Evolutionary conservation across 2,113 vertebrate species (phyloP).

Genomic region (Hypocryptadius cinnamomeus): DNA sequence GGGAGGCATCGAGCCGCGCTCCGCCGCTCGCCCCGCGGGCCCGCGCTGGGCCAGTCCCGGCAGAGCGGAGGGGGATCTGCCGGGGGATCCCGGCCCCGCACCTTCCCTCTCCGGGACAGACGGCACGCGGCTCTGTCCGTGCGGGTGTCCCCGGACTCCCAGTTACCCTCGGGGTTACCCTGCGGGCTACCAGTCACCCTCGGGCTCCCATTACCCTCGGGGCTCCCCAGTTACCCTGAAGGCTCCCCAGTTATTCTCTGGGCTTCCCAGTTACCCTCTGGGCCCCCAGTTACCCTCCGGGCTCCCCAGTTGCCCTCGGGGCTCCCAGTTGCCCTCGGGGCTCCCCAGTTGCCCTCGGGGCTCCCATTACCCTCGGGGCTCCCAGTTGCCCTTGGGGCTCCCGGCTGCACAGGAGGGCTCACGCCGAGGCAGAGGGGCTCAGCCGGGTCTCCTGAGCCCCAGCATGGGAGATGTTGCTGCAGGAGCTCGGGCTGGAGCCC

Average conservation of each 20-base stretch:
- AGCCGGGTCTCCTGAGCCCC: not conserved
- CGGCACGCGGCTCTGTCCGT: not conserved
- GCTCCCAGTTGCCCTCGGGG: too few relatives aligned
- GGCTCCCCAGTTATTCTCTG: too few relatives aligned
- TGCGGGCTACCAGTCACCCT: too few relatives aligned
- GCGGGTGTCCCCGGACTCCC: not conserved
- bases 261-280: too few relatives aligned
- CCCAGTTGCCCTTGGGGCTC: too few relatives aligned
- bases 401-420: rapidly evolving
- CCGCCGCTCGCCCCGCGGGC: not conserved
- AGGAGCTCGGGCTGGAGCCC: not conserved
- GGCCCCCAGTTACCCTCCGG: too few relatives aligned
- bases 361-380: too few relatives aligned
- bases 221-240: too few relatives aligned
- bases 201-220: too few relatives aligned
- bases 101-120: not conserved
- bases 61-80: rapidly evolving
- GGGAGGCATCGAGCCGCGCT: not conserved
- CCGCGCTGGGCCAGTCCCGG: not conserved
- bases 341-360: too few relatives aligned
- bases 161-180: too few relatives aligned
- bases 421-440: rapidly evolving
- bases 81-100: rapidly evolving
- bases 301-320: too few relatives aligned
- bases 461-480: rapidly evolving